phyloP scores from a whole-genome alignment of 2,888 invertebrate genomes.

The Aporophyla nigra region DNA sequence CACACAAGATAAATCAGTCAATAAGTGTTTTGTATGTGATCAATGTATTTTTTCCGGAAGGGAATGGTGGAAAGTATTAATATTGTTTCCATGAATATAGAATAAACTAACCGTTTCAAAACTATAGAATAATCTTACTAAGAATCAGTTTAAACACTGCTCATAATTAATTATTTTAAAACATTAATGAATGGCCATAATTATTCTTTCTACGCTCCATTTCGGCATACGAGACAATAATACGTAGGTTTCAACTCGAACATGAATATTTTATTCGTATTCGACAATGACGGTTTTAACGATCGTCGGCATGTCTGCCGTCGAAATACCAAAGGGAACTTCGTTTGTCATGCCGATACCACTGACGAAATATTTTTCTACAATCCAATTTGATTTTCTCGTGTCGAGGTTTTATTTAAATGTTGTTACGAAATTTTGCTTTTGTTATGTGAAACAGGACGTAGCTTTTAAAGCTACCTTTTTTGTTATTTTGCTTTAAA shows the following conservation, averaged over 20 bases:
- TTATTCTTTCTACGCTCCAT: neutral
- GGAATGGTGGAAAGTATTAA: neutral
- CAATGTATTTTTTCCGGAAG: neutral
- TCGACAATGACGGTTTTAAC: conserved; percentile 36
- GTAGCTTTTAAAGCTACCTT: neutral
- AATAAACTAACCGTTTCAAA: neutral
- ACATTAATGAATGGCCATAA: neutral
- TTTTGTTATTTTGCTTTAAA: no score
- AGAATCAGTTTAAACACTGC: neutral
- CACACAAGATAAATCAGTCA: no score
- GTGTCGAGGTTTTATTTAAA: conserved; percentile 26
- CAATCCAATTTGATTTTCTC: conserved; percentile 37
- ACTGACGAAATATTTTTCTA: conserved; percentile 38
- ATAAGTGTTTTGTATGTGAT: no score
- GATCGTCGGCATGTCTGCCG: conserved; percentile 18
- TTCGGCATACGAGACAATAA: conserved; percentile 11
- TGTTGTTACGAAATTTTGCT: conserved; percentile 20
- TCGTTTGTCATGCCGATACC: conserved; percentile 35
- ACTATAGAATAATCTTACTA: neutral
- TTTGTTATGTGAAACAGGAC: neutral
- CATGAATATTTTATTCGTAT: conserved; percentile 52
- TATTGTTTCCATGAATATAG: neutral
- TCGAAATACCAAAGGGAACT: conserved; percentile 37
- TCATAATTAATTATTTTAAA: neutral
- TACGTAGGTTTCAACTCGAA: conserved; percentile 9